phyloP scores from a whole-genome alignment of 2,888 invertebrate genomes.

The Allolobophora icterica region DNA sequence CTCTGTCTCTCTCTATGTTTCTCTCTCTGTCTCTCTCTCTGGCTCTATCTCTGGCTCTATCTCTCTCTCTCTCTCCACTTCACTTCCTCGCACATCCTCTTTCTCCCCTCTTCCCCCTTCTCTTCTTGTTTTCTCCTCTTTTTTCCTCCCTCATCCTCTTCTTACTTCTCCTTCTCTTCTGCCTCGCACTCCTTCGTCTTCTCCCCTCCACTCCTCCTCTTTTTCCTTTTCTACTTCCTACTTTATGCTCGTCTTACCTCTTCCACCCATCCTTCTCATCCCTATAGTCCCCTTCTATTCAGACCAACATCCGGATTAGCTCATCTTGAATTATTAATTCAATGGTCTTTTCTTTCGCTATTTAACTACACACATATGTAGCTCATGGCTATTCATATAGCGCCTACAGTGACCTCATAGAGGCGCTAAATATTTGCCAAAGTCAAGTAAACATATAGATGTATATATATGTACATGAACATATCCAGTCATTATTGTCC shows the following conservation, averaged over 20 bases:
- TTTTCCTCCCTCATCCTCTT: neutral
- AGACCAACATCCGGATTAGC: neutral
- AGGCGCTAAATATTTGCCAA: neutral
- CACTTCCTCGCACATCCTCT: no score
- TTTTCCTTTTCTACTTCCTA: no score
- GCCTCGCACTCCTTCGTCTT: no score
- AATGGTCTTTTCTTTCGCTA: neutral
- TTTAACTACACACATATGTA: neutral
- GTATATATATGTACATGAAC: neutral
- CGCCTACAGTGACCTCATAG: neutral
- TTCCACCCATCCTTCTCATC: neutral
- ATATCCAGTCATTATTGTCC: neutral
- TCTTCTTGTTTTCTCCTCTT: neutral
- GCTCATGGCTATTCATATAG: neutral
- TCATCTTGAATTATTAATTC: constrained; percentile 1
- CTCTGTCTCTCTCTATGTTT: no score
- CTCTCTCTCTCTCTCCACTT: no score
- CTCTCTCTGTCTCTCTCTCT: no score
- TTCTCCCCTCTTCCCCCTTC: neutral
- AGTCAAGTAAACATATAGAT: neutral
- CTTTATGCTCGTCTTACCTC: neutral
- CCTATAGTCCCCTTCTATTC: neutral
- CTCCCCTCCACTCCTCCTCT: no score
- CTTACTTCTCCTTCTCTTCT: neutral
- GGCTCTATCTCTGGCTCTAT: no score